Evolutionary conservation across 92 coral and sea anemone genomes (phyloP), one percentile per base, ranked within the genome.

Genomic region (Micromussa lordhowensis): DNA sequence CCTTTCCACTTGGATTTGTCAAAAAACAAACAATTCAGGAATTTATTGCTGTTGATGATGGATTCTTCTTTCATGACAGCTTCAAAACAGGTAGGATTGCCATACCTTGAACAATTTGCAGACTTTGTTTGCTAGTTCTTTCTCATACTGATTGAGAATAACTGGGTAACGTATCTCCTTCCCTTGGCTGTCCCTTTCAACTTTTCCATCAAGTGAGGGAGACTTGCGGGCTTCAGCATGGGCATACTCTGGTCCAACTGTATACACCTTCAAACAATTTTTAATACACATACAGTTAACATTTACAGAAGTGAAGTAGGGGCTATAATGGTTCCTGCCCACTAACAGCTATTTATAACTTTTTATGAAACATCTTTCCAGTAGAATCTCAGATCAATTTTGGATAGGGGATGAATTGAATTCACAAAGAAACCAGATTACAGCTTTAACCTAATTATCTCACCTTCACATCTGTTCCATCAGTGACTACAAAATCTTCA

Each of bases 161-260:
- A 97, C 98, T 40, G 99, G 99, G 63, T 95, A 97, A 32, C 99
- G 96, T 53, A 97, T 94, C 86, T 97, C 99, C 78, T 97, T 97
- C 80, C 99, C 99, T 86, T 97, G 99, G 49, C 90, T 87, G 61
- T 97, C 99, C 15, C 99, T 84, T 64, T 97, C 99, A 58, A 97
- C 99, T 87, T 97, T 97, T 29, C 99, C 99, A 81, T 97, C 99
- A 69, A 97, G 91, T 31, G 99, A 97, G 2, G 99, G 99, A 24
- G 99, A 97, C 83, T 97, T 97, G 61, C 99, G 93, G 16, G 99
- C 99, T 81, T 97, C 99, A 4, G 99, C 99, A 87, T 97, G 99
- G 16, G 98, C 99, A 82, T 97, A 97, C 86, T 97, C 99, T 6
- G 99, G 98, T 24, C 99, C 99, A 4, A 97, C 98, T 0, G 99